Conservation (phyloP, 2,797 vertebrate species). For the Acridotheres tristis region DNA sequence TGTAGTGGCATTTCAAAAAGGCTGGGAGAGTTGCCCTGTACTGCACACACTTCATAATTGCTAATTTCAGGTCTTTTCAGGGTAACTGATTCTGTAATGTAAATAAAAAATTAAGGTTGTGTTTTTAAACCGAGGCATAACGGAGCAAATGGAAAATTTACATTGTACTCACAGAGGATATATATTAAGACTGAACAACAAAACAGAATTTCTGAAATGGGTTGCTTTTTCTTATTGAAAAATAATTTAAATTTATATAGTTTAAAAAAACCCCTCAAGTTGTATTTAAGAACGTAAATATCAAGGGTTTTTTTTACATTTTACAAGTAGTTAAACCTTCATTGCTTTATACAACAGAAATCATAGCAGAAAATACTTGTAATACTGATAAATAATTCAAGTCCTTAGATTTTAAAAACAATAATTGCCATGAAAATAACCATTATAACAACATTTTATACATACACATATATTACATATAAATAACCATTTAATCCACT, state of each 20-base stretch:
- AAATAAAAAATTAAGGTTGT: slow-evolving; percentile 18
- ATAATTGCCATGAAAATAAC: not conserved
- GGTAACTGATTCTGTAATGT: not conserved
- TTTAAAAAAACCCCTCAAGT: not conserved
- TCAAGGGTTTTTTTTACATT: not conserved
- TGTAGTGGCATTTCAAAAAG: slow-evolving; percentile 21
- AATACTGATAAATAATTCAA: not conserved
- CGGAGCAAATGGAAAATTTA: slow-evolving; percentile 16
- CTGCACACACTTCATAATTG: not conserved
- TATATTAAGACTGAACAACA: not conserved
- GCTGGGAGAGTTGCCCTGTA: not conserved
- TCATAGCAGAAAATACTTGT: not conserved
- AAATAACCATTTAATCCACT: not conserved
- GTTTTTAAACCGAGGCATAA: slow-evolving; percentile 17
- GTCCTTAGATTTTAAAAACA: not conserved
- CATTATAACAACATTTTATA: not conserved
- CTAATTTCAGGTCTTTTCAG: slow-evolving; percentile 44
- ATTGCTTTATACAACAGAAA: not conserved
- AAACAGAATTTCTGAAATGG: slow-evolving; percentile 20
- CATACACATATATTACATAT: too few species aligned
- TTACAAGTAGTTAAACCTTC: not conserved
- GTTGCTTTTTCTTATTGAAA: not conserved
- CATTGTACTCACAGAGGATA: not conserved
- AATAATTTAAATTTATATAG: not conserved
- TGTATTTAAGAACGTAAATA: not conserved